These are phyloP conservation scores for Malaclemys terrapin DNA, from an alignment of 2,113 vertebrate species.

Conservation along the genomic window DNA sequence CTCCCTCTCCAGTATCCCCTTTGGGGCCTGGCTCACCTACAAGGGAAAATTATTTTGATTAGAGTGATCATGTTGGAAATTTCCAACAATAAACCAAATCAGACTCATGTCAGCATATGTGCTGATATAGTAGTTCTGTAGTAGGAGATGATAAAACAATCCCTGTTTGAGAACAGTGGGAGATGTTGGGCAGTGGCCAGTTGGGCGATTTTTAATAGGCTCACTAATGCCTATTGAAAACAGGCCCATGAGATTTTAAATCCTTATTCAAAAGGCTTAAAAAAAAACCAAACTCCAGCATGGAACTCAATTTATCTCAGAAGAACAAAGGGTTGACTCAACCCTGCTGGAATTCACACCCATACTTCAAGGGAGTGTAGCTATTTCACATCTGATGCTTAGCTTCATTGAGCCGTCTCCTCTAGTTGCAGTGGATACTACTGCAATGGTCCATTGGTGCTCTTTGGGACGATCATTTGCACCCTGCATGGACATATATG, in stretches of 20 bases:
- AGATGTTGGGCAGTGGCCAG: neutral
- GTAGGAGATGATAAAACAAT: neutral
- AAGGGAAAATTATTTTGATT: neutral
- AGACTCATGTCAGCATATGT: neutral
- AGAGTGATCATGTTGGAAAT: neutral
- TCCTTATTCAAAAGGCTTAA: neutral
- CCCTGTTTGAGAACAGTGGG: neutral
- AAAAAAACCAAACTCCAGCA: neutral
- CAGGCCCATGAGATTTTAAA: neutral
- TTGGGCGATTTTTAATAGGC: neutral
- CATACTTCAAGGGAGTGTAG: neutral
- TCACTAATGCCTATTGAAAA: neutral
- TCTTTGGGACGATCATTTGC: neutral
- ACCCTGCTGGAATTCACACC: neutral
- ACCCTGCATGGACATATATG: neutral
- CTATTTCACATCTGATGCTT: neutral
- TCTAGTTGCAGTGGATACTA: neutral
- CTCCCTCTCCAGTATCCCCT: slow-evolving; percentile 75
- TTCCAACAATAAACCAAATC: neutral
- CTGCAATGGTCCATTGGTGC: neutral
- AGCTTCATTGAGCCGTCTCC: neutral
- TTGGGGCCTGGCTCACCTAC: slow-evolving; percentile 79
- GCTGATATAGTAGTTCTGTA: neutral
- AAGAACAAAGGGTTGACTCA: neutral
- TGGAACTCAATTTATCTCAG: neutral